Base-by-base conservation (phyloP, 1,140 invertebrate species). In the Drosophila sp. region DNA sequence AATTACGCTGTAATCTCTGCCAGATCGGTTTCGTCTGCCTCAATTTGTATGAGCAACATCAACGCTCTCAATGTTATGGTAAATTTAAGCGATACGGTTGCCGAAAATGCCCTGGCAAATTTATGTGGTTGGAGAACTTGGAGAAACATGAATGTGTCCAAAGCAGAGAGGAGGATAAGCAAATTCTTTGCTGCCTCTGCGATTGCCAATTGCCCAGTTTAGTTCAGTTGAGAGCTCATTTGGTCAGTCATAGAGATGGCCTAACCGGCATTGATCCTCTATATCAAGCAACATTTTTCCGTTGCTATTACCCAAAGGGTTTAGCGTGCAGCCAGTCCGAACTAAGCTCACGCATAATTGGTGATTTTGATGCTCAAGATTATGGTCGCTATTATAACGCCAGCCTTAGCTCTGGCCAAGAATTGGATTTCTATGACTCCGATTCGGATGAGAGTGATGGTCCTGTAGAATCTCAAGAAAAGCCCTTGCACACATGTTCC, bases 111-210 rank as follows among this genome's bases (percentile, higher is more conserved):
- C 90, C 90, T 0, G 90, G 84, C 0, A 91, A 82, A 66, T 91
- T 91, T 58, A 76, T 90, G 17, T 91, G 90, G 90, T 25, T 55
- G 25, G 77, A 91, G 47, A 91, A 91, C 58, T 67, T 91, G 0
- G 62, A 78, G 4, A 58, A 66, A 3, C 90, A 91, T 35, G 71
- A 66, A 0, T 91, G 90, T 63, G 41, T 66, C 4, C 35, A 85
- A 40, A 44, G 10, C 6, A 35, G 11, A 10, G 40, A 61, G 10
- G 54, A 30, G 4, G 11, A 50, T 1, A 60, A 27, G 3, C 67
- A 86, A 6, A 72, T 85, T 6, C 32, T 44, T 2, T 91, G 90
- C 25, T 72, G 81, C 4, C 44, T 91, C 4, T 91, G 90, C 29
- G 65, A 73, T 33, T 40, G 63, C 3, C n/a, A 60, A 7, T 38